These are phyloP conservation scores for Amblyteles armatorius DNA, from an alignment of 2,888 invertebrate species.

Conservation along the genomic window DNA sequence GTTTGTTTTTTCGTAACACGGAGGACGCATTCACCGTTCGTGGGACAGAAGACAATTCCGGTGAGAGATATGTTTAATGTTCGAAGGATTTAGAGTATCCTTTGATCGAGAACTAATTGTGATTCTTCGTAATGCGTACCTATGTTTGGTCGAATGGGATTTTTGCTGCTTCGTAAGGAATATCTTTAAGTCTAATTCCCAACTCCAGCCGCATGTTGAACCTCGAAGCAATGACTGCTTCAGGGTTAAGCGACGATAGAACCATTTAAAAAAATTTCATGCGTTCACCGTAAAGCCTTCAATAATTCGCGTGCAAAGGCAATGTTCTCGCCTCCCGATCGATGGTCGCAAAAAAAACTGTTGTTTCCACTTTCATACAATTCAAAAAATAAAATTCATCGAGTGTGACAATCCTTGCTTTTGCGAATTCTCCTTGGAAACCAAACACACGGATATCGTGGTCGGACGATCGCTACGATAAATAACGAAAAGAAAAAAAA, in stretches of 20 bases:
- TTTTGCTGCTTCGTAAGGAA: too few species aligned
- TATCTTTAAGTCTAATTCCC: too few species aligned
- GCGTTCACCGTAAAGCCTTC: neutral
- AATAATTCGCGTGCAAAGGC: neutral
- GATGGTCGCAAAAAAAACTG: neutral
- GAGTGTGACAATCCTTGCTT: neutral
- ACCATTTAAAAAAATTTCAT: neutral
- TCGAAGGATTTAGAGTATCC: neutral
- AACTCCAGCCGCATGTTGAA: too few species aligned
- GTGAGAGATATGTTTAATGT: constrained; percentile 47
- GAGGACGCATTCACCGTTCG: constrained; percentile 22
- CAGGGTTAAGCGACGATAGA: neutral
- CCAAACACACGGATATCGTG: constrained; percentile 10
- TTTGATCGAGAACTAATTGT: too few species aligned
- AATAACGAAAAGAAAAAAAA: constrained; percentile 20
- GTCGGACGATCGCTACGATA: constrained; percentile 27
- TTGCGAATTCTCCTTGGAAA: neutral
- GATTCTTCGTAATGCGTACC: too few species aligned
- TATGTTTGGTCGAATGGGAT: too few species aligned
- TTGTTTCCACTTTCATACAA: neutral
- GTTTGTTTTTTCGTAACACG: neutral
- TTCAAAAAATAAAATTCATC: neutral
- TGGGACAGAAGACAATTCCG: constrained; percentile 56
- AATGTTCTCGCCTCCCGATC: neutral
- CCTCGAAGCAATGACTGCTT: too few species aligned